These are phyloP conservation scores for Oligia latruncula DNA, from an alignment of 2,888 invertebrate genomes.

Conservation along the genomic window DNA sequence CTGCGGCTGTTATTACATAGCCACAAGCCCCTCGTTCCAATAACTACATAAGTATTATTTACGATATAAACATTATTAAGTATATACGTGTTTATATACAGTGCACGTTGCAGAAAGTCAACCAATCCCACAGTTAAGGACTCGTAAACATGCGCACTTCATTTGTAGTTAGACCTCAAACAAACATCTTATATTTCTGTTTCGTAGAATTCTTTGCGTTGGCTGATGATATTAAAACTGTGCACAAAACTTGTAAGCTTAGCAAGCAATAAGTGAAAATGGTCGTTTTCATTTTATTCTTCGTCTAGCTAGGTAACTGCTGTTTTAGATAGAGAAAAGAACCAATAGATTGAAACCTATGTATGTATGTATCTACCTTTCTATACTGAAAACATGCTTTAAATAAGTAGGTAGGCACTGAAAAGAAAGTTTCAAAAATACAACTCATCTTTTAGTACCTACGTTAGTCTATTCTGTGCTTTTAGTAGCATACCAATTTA, in stretches of 20 bases:
- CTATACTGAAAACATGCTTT: too few relatives aligned
- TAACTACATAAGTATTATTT: not conserved
- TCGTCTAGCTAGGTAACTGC: too few relatives aligned
- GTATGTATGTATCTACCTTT: too few relatives aligned
- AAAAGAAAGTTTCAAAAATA: not conserved
- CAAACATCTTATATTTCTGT: slow-evolving; percentile 17
- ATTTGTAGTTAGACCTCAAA: slow-evolving; percentile 11
- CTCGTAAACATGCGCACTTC: slow-evolving; percentile 25
- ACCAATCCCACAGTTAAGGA: not conserved
- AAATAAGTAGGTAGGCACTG: not conserved
- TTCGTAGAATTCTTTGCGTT: slow-evolving; percentile 7
- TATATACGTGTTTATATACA: not conserved
- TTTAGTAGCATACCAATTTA: too few relatives aligned
- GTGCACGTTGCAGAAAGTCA: slow-evolving; percentile 9
- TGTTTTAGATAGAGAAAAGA: not conserved
- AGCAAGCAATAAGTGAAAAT: not conserved
- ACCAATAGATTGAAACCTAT: too few relatives aligned
- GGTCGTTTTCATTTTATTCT: not conserved
- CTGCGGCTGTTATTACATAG: too few relatives aligned
- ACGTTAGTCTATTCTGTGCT: too few relatives aligned
- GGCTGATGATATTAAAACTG: slow-evolving; percentile 20
- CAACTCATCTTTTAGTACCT: not conserved
- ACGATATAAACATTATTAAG: not conserved
- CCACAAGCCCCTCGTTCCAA: not conserved
- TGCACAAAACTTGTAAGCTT: not conserved